phyloP scores from a whole-genome alignment of 2,113 vertebrate species.

The Passerina amoena region DNA sequence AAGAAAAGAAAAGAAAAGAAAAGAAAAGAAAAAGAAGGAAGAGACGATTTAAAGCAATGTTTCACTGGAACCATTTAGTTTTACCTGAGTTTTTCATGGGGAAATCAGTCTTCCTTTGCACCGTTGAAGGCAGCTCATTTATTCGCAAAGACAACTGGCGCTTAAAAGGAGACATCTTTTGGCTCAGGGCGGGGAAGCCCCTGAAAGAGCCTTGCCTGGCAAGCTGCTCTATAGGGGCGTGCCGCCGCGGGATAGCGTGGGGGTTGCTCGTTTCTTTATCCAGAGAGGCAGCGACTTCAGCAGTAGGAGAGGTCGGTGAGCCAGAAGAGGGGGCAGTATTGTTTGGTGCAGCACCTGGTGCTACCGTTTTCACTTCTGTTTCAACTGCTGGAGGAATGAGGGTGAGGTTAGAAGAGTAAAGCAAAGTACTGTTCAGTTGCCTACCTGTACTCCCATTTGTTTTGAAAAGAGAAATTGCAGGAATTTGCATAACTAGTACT shows the following conservation, averaged over 20 bases:
- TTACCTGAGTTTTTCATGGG: slow-evolving; percentile 91
- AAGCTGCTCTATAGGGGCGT: slow-evolving; percentile 92
- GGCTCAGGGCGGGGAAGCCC: slow-evolving; percentile 93
- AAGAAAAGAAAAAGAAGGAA: not conserved
- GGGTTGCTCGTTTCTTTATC: slow-evolving; percentile 80
- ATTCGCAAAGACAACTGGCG: slow-evolving; percentile 93
- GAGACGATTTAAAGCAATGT: not conserved
- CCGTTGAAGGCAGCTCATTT: slow-evolving; percentile 94
- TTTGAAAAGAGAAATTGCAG: not conserved
- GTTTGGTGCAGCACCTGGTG: slow-evolving; percentile 66
- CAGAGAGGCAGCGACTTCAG: slow-evolving; percentile 75
- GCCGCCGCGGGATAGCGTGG: slow-evolving; percentile 90
- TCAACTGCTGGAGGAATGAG: slow-evolving; percentile 75
- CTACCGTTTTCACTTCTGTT: slow-evolving; percentile 78
- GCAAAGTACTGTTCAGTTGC: not conserved
- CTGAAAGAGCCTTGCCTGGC: slow-evolving; percentile 96
- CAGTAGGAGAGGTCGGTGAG: slow-evolving; percentile 85
- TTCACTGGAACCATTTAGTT: not conserved
- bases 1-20: too few relatives aligned
- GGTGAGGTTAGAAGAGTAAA: slow-evolving; percentile 33
- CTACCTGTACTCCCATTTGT: not conserved
- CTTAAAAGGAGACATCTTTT: slow-evolving; percentile 98
- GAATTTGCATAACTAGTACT: not conserved
- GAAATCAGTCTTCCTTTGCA: slow-evolving; percentile 97
- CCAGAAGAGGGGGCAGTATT: slow-evolving; percentile 71